These are phyloP conservation scores for Spongilla lacustris DNA, from an alignment of 37 sponge, comb jelly and placozoan genomes.

Conservation along the genomic window DNA sequence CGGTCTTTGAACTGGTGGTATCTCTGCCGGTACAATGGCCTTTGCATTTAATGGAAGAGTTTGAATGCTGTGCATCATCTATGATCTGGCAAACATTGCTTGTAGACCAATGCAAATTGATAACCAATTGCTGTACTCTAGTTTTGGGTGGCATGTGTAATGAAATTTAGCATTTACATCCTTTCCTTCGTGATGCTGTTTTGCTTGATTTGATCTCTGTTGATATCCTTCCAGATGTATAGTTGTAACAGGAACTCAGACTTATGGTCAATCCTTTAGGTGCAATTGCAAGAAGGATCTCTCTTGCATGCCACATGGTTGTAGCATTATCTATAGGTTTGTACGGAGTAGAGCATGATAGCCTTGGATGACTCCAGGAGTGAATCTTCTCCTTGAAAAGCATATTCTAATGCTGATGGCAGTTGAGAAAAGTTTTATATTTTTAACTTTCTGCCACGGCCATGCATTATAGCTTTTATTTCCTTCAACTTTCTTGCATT, in stretches of 20 bases:
- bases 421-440: too few species aligned
- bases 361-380: too few species aligned
- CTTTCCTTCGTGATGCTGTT: slow-evolving; percentile 2
- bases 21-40: too few species aligned
- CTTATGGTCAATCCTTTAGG: slow-evolving; percentile 7
- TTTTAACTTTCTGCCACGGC: too few species aligned
- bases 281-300: slow-evolving; percentile 15
- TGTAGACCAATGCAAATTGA: slow-evolving; percentile 32
- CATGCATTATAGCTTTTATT: too few species aligned
- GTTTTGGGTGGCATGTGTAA: neutral
- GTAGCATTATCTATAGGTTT: neutral
- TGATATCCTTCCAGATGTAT: slow-evolving; percentile 5
- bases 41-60: neutral
- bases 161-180: neutral
- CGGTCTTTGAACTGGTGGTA: too few species aligned
- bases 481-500: too few species aligned
- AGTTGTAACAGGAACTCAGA: slow-evolving; percentile 32
- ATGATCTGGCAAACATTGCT: neutral
- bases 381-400: too few species aligned
- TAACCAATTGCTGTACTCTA: slow-evolving; percentile 9
- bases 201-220: neutral
- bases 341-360: too few species aligned
- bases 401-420: too few species aligned
- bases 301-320: neutral
- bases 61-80: neutral